Percentiles rank a stretch among this genome's conserved stretches.
Conservation (phyloP, 2,113 vertebrate genomes). For the Grantiella picta region DNA sequence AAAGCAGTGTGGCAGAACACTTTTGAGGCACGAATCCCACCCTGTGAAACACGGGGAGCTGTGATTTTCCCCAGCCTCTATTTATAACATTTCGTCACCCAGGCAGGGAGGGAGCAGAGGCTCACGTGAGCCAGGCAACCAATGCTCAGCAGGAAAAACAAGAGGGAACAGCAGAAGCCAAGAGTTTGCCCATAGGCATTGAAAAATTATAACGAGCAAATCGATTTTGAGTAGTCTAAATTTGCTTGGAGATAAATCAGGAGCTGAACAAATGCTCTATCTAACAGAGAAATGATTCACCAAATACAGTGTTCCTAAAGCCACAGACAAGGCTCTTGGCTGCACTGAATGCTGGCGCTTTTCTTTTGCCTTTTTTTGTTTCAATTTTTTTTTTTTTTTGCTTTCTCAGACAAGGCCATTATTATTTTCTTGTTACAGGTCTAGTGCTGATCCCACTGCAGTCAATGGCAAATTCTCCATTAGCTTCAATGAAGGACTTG, state of each 20-base stretch:
- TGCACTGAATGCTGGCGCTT: background rate
- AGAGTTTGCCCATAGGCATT: slow-evolving; percentile 41
- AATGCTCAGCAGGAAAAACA: slow-evolving; percentile 3
- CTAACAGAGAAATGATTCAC: slow-evolving; percentile 46
- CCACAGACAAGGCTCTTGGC: slow-evolving; percentile 14
- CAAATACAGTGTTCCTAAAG: slow-evolving; percentile 3
- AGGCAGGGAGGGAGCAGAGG: background rate
- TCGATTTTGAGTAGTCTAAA: slow-evolving; percentile 39
- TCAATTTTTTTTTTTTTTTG: background rate
- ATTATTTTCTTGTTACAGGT: slow-evolving; percentile 6
- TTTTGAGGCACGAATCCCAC: background rate
- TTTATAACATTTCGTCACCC: accelerated
- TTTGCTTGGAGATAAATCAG: slow-evolving; percentile 62
- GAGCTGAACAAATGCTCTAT: slow-evolving; percentile 47
- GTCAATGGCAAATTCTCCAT: background rate
- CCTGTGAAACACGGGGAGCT: accelerated
- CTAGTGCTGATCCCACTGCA: background rate
- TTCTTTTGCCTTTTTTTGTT: background rate
- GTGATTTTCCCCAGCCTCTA: background rate
- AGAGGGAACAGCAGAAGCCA: background rate
- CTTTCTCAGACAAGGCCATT: background rate
- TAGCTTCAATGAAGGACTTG: background rate
- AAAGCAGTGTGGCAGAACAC: background rate
- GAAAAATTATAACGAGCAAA: slow-evolving; percentile 40
- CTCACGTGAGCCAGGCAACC: background rate